A percentile compares a stretch with the other conserved stretches of the same genome.
These are phyloP conservation scores for Uloborus plumipes DNA, from an alignment of 2,888 invertebrate species.

Conservation along the genomic window DNA sequence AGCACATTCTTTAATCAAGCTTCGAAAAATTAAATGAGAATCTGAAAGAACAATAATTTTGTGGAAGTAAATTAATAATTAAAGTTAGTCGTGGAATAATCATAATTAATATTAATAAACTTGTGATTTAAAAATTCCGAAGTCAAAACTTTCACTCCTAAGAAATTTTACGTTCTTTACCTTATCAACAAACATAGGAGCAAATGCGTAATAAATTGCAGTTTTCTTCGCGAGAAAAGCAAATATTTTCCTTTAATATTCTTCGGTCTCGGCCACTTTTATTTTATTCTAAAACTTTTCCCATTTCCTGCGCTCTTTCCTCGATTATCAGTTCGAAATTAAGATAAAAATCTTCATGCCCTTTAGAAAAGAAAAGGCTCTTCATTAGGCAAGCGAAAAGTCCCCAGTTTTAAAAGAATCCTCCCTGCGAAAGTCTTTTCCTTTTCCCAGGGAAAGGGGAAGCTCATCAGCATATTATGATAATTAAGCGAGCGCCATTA, in stretches of 20 bases:
- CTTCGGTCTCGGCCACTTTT: background rate
- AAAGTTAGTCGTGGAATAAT: no score
- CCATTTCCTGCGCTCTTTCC: slow-evolving; percentile 18
- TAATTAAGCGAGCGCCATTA: slow-evolving; percentile 57
- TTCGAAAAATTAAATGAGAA: no score
- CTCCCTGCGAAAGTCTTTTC: background rate
- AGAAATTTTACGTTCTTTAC: no score
- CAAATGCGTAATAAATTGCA: no score
- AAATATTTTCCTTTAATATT: background rate
- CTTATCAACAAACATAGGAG: no score
- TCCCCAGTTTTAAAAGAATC: slow-evolving; percentile 15
- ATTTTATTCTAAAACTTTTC: slow-evolving; percentile 18
- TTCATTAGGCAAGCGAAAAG: slow-evolving; percentile 24
- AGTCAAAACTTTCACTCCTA: no score
- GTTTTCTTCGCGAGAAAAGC: no score
- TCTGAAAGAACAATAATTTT: no score
- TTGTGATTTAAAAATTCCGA: no score
- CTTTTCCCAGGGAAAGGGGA: background rate
- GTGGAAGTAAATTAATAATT: no score
- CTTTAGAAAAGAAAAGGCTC: slow-evolving; percentile 19
- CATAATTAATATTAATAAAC: no score
- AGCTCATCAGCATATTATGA: slow-evolving; percentile 53
- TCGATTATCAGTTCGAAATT: slow-evolving; percentile 43
- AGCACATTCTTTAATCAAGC: no score
- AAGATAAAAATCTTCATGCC: slow-evolving; percentile 31